Base-by-base conservation (phyloP, 2,888 invertebrate species). In the Mythimna vitellina region DNA sequence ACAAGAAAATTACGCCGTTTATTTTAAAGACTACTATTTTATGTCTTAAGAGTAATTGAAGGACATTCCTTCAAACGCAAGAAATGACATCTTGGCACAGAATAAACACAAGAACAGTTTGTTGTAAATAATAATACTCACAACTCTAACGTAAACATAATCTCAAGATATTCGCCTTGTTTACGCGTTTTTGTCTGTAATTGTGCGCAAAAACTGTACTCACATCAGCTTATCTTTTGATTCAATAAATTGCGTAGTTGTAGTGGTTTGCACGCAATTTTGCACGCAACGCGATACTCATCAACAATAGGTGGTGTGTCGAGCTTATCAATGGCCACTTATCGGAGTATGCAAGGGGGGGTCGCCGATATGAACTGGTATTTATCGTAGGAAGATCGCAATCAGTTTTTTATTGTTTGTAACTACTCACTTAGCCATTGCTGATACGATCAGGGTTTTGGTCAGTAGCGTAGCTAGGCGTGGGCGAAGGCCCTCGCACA, bases 241-340 rank as follows among this genome's bases (percentile, higher is more conserved):
- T 77, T 80, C 56, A 77, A 82, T 77, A 75, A 14, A 78, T 69
- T 78, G 54, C 70, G 75, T 78, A 54, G 49, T 42, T 17, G 56
- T 58, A 56, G 60, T 54, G 25, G 69, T 81, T 63, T 70, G 73
- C 70, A 65, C 81, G 71, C 71, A 67, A 71, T 58, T 69, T 54
- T 60, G 68, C 64, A 62, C 68, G 63, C 78, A 56, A 51, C n/a
- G 57, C 38, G 51, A 64, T 69, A 63, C 7, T 20, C 42, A 63
- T 57, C 14, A 53, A 76, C 58, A 68, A 71, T 46, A 63, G 58
- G 46, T 46, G 14, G 29, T 60, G 57, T 57, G 54, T 56, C 57
- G 9, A 22, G 14, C 51, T 73, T 81, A 65, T 79, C 66, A 78
- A 76, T 67, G 64, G 49, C 25, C 61, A 67, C 76, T 76, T 78